Evolutionary conservation across 2,797 vertebrate species (phyloP).

Genomic region (Lagocephalus sceleratus): DNA sequence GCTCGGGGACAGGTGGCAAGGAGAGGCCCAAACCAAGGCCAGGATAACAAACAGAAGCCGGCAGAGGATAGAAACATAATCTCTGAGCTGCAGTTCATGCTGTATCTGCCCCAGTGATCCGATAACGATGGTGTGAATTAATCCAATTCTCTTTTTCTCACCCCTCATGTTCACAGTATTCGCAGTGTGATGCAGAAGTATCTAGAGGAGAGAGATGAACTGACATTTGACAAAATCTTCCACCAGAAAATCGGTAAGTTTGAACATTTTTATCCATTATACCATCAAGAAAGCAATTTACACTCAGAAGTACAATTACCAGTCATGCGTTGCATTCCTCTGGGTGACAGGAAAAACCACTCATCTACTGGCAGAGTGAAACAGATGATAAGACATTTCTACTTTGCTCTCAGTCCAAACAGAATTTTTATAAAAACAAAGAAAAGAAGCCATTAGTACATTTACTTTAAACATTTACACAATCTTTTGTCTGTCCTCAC

Average conservation of each 20-base stretch:
- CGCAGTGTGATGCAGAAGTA: slow-evolving; percentile 99
- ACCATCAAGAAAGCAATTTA: neutral
- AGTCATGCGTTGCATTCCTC: no score
- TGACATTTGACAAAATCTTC: slow-evolving; percentile 98
- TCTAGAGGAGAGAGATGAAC: slow-evolving; percentile 91
- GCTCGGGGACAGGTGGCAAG: slow-evolving; percentile 51
- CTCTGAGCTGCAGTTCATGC: neutral
- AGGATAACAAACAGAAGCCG: slow-evolving; percentile 32
- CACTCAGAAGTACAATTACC: no score
- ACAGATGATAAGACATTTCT: no score
- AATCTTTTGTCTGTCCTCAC: no score
- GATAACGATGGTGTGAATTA: slow-evolving; percentile 11
- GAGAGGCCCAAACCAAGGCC: slow-evolving; percentile 54
- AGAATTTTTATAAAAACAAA: no score
- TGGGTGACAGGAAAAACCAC: no score
- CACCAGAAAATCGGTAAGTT: slow-evolving; percentile 94
- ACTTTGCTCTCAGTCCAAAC: no score
- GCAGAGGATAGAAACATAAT: slow-evolving; percentile 13
- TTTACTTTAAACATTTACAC: no score
- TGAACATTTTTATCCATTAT: neutral
- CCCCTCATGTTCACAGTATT: slow-evolving; percentile 77
- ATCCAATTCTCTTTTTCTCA: neutral
- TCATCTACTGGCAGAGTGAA: no score
- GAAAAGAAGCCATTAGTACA: no score
- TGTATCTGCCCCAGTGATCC: slow-evolving; percentile 6